Evolutionary conservation across 2,113 vertebrate species (phyloP).

Genomic region (Leucoraja erinaceus): DNA sequence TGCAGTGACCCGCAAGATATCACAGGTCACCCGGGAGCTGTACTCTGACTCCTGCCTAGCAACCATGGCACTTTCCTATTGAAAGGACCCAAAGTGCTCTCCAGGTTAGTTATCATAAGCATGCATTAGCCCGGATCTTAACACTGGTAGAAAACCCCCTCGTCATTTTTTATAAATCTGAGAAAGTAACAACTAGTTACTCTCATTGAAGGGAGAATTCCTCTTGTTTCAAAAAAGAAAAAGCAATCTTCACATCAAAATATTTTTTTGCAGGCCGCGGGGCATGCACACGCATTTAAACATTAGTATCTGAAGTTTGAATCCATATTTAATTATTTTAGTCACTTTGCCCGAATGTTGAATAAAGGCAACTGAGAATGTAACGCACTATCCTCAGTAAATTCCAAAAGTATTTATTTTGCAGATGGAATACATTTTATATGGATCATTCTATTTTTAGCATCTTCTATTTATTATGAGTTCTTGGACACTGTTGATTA

Average conservation of each 20-base stretch:
- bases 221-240: neutral
- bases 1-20: neutral
- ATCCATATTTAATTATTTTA: constrained; percentile 13
- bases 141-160: neutral
- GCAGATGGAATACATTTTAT: neutral
- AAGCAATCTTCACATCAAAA: neutral
- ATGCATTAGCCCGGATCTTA: neutral
- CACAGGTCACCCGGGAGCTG: neutral
- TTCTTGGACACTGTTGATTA: neutral
- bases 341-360: neutral
- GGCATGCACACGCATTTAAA: neutral
- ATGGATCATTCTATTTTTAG: too few relatives aligned
- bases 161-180: neutral
- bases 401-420: neutral
- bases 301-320: neutral
- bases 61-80: neutral
- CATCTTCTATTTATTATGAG: neutral
- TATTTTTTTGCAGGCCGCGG: neutral
- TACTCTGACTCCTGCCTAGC: constrained; percentile 7
- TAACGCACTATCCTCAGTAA: neutral
- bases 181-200: neutral
- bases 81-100: neutral
- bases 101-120: constrained; percentile 28
- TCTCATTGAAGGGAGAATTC: neutral
- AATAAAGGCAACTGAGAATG: too few relatives aligned